phyloP scores from a whole-genome alignment of 2,113 vertebrate species.

The Hydrochoerus hydrochaeris region DNA sequence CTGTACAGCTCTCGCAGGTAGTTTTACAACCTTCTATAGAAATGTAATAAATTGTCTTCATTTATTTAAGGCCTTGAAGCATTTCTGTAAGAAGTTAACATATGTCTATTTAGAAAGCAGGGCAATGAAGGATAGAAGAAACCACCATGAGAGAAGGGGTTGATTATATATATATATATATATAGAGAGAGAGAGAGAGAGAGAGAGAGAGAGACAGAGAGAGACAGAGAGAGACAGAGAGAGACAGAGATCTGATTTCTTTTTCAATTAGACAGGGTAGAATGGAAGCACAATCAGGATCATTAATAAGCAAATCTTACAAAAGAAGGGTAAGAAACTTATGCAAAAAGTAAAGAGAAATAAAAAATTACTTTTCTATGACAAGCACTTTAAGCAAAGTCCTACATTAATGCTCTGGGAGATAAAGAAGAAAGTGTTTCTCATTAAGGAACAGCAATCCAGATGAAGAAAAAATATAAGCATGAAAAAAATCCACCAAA shows the following conservation, averaged over 20 bases:
- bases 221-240: no score
- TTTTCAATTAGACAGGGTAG: neutral
- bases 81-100: neutral
- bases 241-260: neutral
- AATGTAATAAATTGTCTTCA: slow-evolving; percentile 21
- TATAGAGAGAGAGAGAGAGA: no score
- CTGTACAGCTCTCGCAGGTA: neutral
- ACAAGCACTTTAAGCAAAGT: neutral
- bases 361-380: slow-evolving; percentile 9
- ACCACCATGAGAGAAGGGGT: neutral
- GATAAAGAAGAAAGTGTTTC: neutral
- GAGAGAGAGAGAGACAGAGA: no score
- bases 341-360: slow-evolving; percentile 6
- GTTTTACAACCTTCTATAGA: neutral
- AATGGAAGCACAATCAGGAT: neutral
- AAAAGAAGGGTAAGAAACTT: neutral
- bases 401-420: neutral
- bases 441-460: slow-evolving; percentile 24
- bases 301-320: slow-evolving; percentile 9
- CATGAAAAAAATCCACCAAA: neutral
- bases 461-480: slow-evolving; percentile 8
- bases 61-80: slow-evolving; percentile 11
- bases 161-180: neutral
- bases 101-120: slow-evolving; percentile 12
- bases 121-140: neutral